Conservation (phyloP, 2,797 vertebrate genomes). For the Myiothlypis chrysogaster region DNA sequence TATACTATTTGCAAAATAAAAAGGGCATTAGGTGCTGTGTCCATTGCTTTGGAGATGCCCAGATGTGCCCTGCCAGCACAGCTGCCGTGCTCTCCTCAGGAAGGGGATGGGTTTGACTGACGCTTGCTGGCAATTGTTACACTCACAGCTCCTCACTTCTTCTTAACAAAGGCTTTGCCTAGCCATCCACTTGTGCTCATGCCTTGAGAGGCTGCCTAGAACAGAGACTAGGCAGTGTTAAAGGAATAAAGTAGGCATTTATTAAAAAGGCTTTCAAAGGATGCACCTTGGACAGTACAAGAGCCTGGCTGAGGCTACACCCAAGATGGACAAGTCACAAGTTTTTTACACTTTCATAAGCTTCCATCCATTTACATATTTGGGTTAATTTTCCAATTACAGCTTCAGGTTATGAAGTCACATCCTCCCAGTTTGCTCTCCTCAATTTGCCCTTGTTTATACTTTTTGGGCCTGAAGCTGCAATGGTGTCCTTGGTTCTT, state of each 20-base stretch:
- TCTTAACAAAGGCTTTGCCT: neutral
- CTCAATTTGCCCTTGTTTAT: neutral
- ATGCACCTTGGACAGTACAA: neutral
- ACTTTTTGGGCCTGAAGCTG: neutral
- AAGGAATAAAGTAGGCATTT: neutral
- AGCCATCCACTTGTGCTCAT: neutral
- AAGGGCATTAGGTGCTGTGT: neutral
- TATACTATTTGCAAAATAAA: neutral
- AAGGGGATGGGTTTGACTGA: neutral
- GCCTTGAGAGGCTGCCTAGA: neutral
- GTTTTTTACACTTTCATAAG: neutral
- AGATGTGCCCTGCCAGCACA: neutral
- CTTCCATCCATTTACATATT: neutral
- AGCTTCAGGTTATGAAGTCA: neutral
- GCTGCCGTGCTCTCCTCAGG: fast-evolving
- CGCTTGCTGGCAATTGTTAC: fast-evolving
- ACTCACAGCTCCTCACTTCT: neutral
- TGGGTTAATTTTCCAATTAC: neutral
- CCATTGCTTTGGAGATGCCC: neutral
- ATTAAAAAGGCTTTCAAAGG: neutral
- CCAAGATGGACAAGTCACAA: fast-evolving
- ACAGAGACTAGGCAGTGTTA: neutral
- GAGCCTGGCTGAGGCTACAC: neutral
- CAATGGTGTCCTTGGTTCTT: neutral
- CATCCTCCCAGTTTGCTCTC: neutral